These are phyloP conservation scores for Synanthedon vespiformis DNA, from an alignment of 2,888 invertebrate species.

Conservation along the genomic window DNA sequence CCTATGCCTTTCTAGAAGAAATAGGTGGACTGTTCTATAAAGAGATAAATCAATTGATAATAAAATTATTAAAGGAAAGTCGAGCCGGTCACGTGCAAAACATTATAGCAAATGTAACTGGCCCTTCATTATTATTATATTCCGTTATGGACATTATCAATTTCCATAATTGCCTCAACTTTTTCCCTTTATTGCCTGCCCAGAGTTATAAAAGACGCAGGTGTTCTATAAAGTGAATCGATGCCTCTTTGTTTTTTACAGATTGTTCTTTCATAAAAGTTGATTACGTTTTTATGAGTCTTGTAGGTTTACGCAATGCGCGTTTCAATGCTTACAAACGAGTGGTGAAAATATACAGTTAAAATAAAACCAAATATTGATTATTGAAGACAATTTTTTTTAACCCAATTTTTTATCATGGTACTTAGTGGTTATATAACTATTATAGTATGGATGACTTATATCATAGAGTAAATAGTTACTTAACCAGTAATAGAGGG, in stretches of 20 bases:
- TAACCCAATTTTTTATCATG: too few relatives aligned
- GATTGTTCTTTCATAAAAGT: neutral
- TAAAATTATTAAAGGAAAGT: conserved; percentile 9
- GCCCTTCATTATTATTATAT: conserved; percentile 6
- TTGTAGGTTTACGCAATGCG: too few relatives aligned
- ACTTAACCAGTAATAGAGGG: too few relatives aligned
- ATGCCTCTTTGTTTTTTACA: conserved; percentile 5
- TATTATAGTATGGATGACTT: too few relatives aligned
- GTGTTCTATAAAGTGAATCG: conserved; percentile 6
- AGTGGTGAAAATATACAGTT: too few relatives aligned
- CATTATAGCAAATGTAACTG: conserved; percentile 12
- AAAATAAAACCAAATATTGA: too few relatives aligned
- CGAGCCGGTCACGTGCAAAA: conserved; percentile 14
- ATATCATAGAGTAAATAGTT: too few relatives aligned
- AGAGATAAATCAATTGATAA: conserved; percentile 8
- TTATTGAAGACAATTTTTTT: too few relatives aligned
- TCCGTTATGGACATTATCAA: conserved; percentile 13
- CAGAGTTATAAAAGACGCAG: conserved; percentile 7
- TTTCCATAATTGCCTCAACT: conserved; percentile 12
- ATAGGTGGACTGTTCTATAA: too few relatives aligned
- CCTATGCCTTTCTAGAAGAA: too few relatives aligned
- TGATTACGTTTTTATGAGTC: neutral
- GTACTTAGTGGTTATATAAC: too few relatives aligned
- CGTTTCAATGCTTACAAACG: too few relatives aligned
- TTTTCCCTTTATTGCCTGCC: conserved; percentile 9